These are phyloP conservation scores for Emys orbicularis DNA, from an alignment of 2,797 vertebrate genomes.

Conservation along the genomic window DNA sequence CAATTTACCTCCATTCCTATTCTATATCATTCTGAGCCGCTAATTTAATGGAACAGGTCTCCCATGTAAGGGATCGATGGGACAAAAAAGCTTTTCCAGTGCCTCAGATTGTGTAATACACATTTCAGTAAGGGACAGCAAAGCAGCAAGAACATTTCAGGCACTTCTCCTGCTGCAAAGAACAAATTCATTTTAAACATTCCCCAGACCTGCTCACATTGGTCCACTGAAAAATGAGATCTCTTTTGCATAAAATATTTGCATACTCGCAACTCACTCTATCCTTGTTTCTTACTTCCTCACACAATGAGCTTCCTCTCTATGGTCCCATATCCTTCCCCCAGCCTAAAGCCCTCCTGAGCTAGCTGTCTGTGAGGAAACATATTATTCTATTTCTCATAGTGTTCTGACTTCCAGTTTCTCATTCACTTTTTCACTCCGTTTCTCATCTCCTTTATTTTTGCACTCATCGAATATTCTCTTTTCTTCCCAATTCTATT, in stretches of 20 bases:
- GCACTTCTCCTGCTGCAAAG: fast-evolving
- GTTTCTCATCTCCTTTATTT: background rate
- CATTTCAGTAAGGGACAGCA: background rate
- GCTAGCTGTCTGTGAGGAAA: background rate
- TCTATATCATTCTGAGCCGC: background rate
- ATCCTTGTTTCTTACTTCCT: background rate
- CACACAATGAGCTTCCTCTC: background rate
- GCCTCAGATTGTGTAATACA: fast-evolving
- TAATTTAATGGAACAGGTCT: background rate
- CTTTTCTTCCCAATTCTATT: background rate
- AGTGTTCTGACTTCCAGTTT: fast-evolving
- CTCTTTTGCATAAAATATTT: background rate
- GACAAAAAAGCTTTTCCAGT: fast-evolving
- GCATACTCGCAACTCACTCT: background rate
- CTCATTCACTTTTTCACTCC: background rate
- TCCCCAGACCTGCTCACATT: fast-evolving
- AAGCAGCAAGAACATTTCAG: background rate
- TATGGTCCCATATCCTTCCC: background rate
- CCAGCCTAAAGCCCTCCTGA: fast-evolving
- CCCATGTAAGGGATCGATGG: fast-evolving
- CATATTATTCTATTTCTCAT: background rate
- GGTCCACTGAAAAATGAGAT: background rate
- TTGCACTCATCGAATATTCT: background rate
- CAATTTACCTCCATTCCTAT: background rate
- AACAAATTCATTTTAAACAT: background rate